Evolutionary conservation across 2,888 invertebrate genomes (phyloP).

Genomic region (Hipparchia semele): DNA sequence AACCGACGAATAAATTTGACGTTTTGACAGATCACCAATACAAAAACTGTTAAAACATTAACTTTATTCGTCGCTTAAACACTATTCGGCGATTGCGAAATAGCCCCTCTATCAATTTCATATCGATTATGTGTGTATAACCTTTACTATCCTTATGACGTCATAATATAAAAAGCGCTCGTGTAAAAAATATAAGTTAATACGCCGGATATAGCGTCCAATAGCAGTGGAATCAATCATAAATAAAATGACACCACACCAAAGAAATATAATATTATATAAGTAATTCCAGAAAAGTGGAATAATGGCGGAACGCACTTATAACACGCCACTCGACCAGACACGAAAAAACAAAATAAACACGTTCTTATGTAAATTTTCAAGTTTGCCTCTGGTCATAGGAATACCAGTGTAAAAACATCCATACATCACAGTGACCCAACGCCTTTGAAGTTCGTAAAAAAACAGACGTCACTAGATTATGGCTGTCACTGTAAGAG

Average conservation of each 20-base stretch:
- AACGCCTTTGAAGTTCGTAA: too few relatives aligned
- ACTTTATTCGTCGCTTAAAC: too few relatives aligned
- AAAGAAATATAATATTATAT: constrained; percentile 68
- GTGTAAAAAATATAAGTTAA: constrained; percentile 56
- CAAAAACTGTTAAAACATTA: too few relatives aligned
- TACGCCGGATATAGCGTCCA: constrained; percentile 76
- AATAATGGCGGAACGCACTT: constrained; percentile 37
- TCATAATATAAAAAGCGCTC: constrained; percentile 31
- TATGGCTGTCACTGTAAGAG: too few relatives aligned
- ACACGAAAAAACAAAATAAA: neutral
- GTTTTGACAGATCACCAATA: too few relatives aligned
- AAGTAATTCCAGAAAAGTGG: constrained; percentile 68
- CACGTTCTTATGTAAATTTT: too few relatives aligned
- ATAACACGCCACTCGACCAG: neutral
- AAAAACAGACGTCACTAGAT: too few relatives aligned
- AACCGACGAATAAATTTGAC: too few relatives aligned
- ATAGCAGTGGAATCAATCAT: constrained; percentile 66
- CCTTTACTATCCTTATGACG: neutral
- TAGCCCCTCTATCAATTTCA: neutral
- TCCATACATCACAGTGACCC: too few relatives aligned
- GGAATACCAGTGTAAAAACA: too few relatives aligned
- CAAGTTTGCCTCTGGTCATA: too few relatives aligned
- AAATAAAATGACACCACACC: constrained; percentile 76
- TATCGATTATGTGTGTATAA: neutral
- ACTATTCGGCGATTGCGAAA: too few relatives aligned